Evolutionary conservation across 2,797 vertebrate species (phyloP), one percentile per base, ranked within the genome.

Genomic region (Sebastes oblongus): DNA sequence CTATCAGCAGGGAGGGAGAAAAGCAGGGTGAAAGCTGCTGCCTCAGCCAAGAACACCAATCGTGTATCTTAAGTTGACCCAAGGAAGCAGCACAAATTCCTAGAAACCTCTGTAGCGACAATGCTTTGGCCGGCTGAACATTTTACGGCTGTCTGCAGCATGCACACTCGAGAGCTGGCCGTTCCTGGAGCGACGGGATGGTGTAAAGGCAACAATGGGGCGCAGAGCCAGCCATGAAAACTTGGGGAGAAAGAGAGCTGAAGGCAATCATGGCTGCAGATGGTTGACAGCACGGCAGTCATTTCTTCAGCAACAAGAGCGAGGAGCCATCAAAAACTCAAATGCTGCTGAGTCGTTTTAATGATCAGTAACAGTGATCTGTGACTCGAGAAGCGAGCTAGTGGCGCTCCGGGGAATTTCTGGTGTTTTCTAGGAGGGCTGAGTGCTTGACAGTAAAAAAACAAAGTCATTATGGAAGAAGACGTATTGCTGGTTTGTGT

Each of bases 11-110:
- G 4, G 42, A 79, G 70, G 25, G 16, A 67, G 80, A 61, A 81
- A 67, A 77, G 66, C n/a, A 54, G 32, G 16, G 13, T 56, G 59
- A 69, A 89, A 73, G 71, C 66, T 24, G n/a, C 72, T 65, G 66
- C 64, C 62, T 82, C 70, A 46, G 78, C 73, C 60, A 62, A 78
- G 85, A 87, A 89, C 84, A 87, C 69, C 81, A 80, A 88, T 67
- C 67, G 58, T 74, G 77, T 66, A 34, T 82, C 73, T 84, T 69
- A 54, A 76, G 67, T 42, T 87, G 77, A 87, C 81, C 81, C 72
- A 29, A 89, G 70, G 76, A 89, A 89, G 78, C 67, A 52, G 70
- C 52, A 65, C 59, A 78, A 55, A 82, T 77, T 81, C 77, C 66
- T 52, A 42, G 69, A 79, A 88, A 84, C 58, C 68, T 42, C 58